Evolutionary conservation across 2,113 vertebrate genomes (phyloP).

Genomic region (Hymenochirus boettgeri): DNA sequence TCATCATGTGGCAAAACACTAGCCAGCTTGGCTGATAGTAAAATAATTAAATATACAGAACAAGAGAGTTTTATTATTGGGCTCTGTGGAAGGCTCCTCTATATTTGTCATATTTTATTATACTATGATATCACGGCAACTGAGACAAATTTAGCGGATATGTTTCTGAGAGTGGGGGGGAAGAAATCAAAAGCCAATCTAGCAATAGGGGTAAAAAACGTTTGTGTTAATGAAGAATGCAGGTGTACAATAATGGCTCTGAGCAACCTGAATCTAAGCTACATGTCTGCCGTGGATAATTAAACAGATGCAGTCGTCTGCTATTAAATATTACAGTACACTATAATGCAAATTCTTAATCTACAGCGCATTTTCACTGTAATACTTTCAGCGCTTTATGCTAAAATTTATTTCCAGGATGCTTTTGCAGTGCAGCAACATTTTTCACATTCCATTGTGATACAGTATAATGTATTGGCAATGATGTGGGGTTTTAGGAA

Average conservation of each 20-base stretch:
- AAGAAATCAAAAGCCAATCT: not conserved
- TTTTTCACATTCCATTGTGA: not conserved
- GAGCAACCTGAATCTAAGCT: conserved; percentile 13
- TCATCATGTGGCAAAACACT: not conserved
- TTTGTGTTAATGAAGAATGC: conserved; percentile 10
- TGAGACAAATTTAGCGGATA: not conserved
- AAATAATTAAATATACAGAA: not conserved
- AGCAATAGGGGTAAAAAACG: not conserved
- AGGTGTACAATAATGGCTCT: conserved; percentile 1
- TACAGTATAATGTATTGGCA: conserved; percentile 1
- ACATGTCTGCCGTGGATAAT: too few species aligned
- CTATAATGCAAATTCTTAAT: too few species aligned
- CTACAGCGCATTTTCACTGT: too few species aligned
- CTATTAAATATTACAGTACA: too few species aligned
- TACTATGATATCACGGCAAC: not conserved
- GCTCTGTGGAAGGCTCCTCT: not conserved
- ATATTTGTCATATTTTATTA: not conserved
- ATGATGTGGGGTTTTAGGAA: conserved; percentile 7
- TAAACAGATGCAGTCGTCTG: conserved; percentile 19
- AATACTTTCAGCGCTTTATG: too few species aligned
- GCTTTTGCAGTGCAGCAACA: too few species aligned
- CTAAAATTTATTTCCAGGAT: too few species aligned
- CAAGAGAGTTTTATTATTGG: not conserved
- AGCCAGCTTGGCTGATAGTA: not conserved
- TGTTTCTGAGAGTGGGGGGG: not conserved